Percentiles rank a stretch among this genome's conserved stretches.
Evolutionary conservation across 2,888 invertebrate genomes (phyloP).

Genomic region (Lasioglossum malachurum): DNA sequence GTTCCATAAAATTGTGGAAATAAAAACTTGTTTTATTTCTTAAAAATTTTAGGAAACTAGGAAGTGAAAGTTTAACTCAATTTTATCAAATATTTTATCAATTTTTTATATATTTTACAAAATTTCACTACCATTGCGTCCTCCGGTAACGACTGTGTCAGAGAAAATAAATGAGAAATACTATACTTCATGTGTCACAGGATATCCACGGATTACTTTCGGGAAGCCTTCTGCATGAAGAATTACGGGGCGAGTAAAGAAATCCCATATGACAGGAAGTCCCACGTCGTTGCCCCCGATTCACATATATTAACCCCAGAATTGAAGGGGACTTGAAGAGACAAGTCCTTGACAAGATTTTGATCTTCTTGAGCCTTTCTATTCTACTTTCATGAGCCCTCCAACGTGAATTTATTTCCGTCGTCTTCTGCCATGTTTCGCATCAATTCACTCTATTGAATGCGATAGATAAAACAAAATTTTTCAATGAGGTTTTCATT

Average conservation of each 20-base stretch:
- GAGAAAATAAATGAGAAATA: neutral
- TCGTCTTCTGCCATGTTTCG: neutral
- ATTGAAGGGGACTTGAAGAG: slow-evolving; percentile 50
- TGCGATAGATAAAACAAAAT: neutral
- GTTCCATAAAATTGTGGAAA: neutral
- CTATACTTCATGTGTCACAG: neutral
- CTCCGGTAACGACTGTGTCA: neutral
- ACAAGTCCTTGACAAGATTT: slow-evolving; percentile 51
- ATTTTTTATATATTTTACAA: neutral
- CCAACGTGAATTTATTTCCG: slow-evolving; percentile 1
- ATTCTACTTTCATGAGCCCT: slow-evolving; percentile 12
- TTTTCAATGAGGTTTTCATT: neutral
- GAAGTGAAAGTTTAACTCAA: neutral
- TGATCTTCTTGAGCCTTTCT: slow-evolving; percentile 38
- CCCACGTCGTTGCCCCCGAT: slow-evolving; percentile 35
- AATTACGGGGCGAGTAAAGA: slow-evolving; percentile 50
- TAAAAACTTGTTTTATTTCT: neutral
- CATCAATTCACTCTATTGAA: neutral
- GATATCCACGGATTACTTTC: slow-evolving; percentile 2
- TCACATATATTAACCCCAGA: slow-evolving; percentile 55
- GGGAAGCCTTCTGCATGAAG: slow-evolving; percentile 5
- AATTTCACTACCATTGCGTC: neutral
- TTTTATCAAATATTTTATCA: neutral
- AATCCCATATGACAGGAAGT: slow-evolving; percentile 54
- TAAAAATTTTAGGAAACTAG: neutral